Evolutionary conservation across 2,797 vertebrate genomes (phyloP), one percentile per base, ranked within the genome.

Genomic region (Sebastes melanostomus): DNA sequence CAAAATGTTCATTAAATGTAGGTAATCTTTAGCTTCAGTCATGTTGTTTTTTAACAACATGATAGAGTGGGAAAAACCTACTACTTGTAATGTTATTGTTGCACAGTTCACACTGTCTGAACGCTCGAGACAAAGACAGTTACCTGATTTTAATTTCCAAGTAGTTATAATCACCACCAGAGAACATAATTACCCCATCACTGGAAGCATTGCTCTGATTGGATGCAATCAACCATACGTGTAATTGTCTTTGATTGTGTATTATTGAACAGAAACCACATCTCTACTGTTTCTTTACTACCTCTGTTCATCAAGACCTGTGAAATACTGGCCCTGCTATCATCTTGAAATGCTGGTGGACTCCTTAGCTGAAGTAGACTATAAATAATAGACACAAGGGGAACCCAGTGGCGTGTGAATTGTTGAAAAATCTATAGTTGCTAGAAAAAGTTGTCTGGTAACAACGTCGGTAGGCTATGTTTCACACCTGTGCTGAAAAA

Each of bases 331-430:
- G 24, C 42, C 61, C 22, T 66, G 58, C 20, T 29, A 38, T 75
- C 16, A 54, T 42, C 11, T 66, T 77, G 8, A 84, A 66, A 68
- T 72, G 22, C 65, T 66, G 52, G 29, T 46, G 81, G 66, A 62
- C 50, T 38, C 30, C 36, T 70, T 36, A 27, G 10, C 36, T 73
- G 7, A 80, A 72, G 60, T 30, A 77, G 27, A 61, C 14, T 61
- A 77, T 89, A 65, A 92, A 88, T 89, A 75, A 90, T 80, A 81
- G 54, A 84, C 29, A 38, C 69, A 56, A 81, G 13, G 12, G 27
- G 34, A 77, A 72, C 66, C 72, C 56, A 11, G 76, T 63, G 73
- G 75, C 8, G 59, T 22, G 22, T 80, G 54, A 80, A 67, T 78
- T 66, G 68, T 65, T 38, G n/a, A 71, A 46, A 75, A 65, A 74